Evolutionary conservation across 2,888 invertebrate species (phyloP).

Genomic region (Philhelius pedissequus): DNA sequence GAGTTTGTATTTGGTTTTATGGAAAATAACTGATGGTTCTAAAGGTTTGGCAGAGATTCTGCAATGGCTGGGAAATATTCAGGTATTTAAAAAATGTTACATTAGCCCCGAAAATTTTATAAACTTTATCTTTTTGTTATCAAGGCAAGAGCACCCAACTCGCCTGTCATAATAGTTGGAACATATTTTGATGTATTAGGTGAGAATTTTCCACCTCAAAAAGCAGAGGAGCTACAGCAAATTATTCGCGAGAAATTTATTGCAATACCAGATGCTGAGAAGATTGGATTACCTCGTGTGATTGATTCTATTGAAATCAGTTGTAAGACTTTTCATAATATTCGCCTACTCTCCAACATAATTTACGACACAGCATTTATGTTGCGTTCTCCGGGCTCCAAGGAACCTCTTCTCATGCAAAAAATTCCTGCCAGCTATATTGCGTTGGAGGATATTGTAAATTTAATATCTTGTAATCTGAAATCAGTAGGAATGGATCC

Average conservation of each 20-base stretch:
- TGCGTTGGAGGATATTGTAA: conserved; percentile 95
- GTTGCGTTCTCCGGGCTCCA: conserved; percentile 93
- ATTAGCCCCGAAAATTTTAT: not conserved
- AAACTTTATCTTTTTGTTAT: not conserved
- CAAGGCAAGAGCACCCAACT: conserved; percentile 93
- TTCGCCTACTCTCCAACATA: conserved; percentile 92
- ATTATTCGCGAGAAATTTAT: conserved; percentile 93
- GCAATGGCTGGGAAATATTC: conserved; percentile 97
- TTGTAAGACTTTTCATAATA: conserved; percentile 91
- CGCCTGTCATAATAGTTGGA: conserved; percentile 97
- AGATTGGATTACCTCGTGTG: conserved; percentile 95
- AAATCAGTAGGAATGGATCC: conserved; percentile 86
- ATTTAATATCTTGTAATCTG: conserved; percentile 88
- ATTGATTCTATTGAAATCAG: conserved; percentile 95
- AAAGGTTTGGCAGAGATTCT: conserved; percentile 93
- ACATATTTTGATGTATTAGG: conserved; percentile 94
- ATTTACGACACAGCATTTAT: conserved; percentile 97
- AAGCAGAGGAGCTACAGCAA: conserved; percentile 89
- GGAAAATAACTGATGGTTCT: conserved; percentile 95
- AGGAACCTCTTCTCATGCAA: conserved; percentile 94
- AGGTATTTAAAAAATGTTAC: conserved; percentile 74
- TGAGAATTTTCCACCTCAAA: conserved; percentile 77
- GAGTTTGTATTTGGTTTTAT: conserved; percentile 96
- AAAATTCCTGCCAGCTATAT: conserved; percentile 97
- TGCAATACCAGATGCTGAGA: conserved; percentile 96